These are phyloP conservation scores for Anaspis maculata DNA, from an alignment of 2,888 invertebrate genomes.

Conservation along the genomic window DNA sequence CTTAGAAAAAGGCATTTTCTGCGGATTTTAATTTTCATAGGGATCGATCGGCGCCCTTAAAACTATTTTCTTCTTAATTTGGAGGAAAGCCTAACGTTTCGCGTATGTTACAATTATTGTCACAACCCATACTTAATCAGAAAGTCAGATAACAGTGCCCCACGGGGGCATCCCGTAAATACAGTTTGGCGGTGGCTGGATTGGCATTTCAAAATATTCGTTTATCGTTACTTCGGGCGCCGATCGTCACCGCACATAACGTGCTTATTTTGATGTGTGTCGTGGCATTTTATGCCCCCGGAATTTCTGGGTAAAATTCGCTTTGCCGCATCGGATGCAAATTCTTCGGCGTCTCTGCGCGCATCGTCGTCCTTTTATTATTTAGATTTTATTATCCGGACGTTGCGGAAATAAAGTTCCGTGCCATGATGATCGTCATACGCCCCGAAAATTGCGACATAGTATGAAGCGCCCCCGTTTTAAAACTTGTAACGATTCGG, in stretches of 20 bases:
- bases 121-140: too few species aligned
- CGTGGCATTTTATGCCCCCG: too few species aligned
- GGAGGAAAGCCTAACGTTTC: too few species aligned
- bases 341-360: too few species aligned
- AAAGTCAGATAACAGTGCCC: not conserved
- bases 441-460: too few species aligned
- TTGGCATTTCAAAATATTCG: not conserved
- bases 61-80: too few species aligned
- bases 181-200: not conserved
- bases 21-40: too few species aligned
- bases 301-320: not conserved
- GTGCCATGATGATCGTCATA: conserved; percentile 1
- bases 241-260: too few species aligned
- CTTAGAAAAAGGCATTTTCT: too few species aligned
- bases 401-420: conserved; percentile 8
- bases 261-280: too few species aligned
- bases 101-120: too few species aligned
- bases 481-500: conserved; percentile 2
- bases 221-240: not conserved
- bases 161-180: not conserved
- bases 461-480: conserved; percentile 1
- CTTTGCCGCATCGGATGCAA: conserved; percentile 8
- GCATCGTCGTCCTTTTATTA: conserved; percentile 11
- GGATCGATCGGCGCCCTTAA: too few species aligned
- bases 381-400: conserved; percentile 13